Evolutionary conservation across 2,888 invertebrate genomes (phyloP).

Genomic region (Emmelina monodactyla): DNA sequence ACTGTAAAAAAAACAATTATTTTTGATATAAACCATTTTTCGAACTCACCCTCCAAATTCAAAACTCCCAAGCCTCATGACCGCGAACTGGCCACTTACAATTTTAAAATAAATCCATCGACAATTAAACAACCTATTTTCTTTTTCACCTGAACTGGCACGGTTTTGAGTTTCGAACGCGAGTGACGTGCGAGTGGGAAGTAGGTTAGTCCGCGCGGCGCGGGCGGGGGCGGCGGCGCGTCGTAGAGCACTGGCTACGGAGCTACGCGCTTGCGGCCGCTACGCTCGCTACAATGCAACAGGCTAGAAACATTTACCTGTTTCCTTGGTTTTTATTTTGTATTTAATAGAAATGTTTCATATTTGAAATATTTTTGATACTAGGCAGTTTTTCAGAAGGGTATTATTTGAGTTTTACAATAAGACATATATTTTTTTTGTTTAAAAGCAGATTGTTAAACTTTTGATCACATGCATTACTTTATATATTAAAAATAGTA

Average conservation of each 20-base stretch:
- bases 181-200: slow-evolving; percentile 22
- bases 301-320: too few relatives aligned
- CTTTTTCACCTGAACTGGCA: not conserved
- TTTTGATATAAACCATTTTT: not conserved
- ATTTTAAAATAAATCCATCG: not conserved
- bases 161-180: slow-evolving; percentile 1
- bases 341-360: too few relatives aligned
- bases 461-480: too few relatives aligned
- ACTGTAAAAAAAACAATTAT: not conserved
- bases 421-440: too few relatives aligned
- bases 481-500: too few relatives aligned
- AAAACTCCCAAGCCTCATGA: not conserved
- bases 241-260: slow-evolving; percentile 52
- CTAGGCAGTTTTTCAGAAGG: too few relatives aligned
- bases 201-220: slow-evolving; percentile 31
- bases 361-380: too few relatives aligned
- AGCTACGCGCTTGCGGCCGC: slow-evolving; percentile 18
- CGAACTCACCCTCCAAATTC: slow-evolving; percentile 1
- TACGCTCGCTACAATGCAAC: slow-evolving; percentile 42
- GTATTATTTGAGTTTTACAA: too few relatives aligned
- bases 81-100: slow-evolving; percentile 3
- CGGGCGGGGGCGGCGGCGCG: slow-evolving; percentile 40
- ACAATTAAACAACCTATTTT: not conserved
- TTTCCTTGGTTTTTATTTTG: too few relatives aligned
- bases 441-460: too few relatives aligned